These are phyloP conservation scores for Latrodectus elegans DNA, from an alignment of 2,888 invertebrate genomes.

Conservation along the genomic window DNA sequence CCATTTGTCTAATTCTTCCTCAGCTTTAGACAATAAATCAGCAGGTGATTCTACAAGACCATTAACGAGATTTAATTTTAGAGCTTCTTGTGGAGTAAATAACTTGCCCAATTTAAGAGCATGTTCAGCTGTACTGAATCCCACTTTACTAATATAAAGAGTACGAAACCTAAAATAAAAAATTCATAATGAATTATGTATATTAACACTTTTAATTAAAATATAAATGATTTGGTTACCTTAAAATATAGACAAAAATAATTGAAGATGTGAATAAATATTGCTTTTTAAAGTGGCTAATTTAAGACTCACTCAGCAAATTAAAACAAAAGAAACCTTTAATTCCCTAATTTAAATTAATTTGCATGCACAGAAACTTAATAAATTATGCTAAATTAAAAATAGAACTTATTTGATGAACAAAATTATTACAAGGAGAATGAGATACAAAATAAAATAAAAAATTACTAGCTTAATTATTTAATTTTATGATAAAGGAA, in stretches of 20 bases:
- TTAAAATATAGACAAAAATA: too few relatives aligned
- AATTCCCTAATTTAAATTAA: too few relatives aligned
- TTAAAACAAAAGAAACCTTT: too few relatives aligned
- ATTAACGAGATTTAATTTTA: slow-evolving; percentile 17
- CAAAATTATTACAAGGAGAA: background rate
- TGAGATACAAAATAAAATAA: background rate
- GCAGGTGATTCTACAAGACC: slow-evolving; percentile 34
- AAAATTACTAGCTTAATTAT: too few relatives aligned
- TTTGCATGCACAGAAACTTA: background rate
- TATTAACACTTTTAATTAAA: background rate
- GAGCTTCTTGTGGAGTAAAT: slow-evolving; percentile 40
- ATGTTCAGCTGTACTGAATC: slow-evolving; percentile 23
- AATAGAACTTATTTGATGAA: background rate
- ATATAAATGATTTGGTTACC: background rate
- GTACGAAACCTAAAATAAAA: slow-evolving; percentile 15
- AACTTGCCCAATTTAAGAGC: slow-evolving; percentile 26
- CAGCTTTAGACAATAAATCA: slow-evolving; percentile 18
- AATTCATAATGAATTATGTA: background rate
- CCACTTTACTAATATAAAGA: slow-evolving; percentile 16
- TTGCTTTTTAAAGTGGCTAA: too few relatives aligned
- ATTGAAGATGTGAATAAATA: too few relatives aligned
- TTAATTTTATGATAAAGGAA: too few relatives aligned
- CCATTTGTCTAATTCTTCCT: slow-evolving; percentile 26
- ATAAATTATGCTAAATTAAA: background rate
- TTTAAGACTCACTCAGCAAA: too few relatives aligned